phyloP scores from a whole-genome alignment of 2,797 vertebrate species.

The Heliangelus exortis region DNA sequence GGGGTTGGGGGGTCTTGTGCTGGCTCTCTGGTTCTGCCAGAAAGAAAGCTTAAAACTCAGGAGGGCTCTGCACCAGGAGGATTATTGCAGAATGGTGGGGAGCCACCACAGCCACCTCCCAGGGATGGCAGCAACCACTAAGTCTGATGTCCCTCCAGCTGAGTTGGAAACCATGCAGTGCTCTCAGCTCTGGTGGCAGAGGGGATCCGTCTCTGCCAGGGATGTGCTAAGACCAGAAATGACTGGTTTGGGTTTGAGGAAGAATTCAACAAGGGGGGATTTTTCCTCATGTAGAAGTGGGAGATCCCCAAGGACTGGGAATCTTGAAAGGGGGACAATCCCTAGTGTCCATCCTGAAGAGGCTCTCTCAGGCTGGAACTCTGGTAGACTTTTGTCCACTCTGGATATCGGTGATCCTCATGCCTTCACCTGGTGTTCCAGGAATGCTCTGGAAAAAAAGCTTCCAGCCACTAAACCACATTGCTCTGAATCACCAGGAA shows the following conservation, averaged over 20 bases:
- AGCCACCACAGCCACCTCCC: rapidly evolving
- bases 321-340: not conserved
- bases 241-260: not conserved
- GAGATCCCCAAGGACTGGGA: not conserved
- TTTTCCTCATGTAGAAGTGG: not conserved
- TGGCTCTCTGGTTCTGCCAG: not conserved
- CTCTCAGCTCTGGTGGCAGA: not conserved
- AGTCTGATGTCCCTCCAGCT: not conserved
- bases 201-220: not conserved
- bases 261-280: not conserved
- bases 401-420: not conserved
- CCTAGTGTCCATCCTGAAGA: not conserved
- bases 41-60: not conserved
- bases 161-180: rapidly evolving
- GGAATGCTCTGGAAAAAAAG: not conserved
- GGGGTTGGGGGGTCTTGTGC: not conserved
- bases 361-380: not conserved
- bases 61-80: not conserved
- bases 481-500: not conserved
- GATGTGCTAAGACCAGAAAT: not conserved
- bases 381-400: not conserved
- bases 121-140: not conserved
- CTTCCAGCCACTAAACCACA: not conserved
- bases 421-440: rapidly evolving
- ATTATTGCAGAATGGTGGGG: rapidly evolving